These are phyloP conservation scores for Sebastolobus altivelis DNA, from an alignment of 2,797 vertebrate genomes.

Conservation along the genomic window DNA sequence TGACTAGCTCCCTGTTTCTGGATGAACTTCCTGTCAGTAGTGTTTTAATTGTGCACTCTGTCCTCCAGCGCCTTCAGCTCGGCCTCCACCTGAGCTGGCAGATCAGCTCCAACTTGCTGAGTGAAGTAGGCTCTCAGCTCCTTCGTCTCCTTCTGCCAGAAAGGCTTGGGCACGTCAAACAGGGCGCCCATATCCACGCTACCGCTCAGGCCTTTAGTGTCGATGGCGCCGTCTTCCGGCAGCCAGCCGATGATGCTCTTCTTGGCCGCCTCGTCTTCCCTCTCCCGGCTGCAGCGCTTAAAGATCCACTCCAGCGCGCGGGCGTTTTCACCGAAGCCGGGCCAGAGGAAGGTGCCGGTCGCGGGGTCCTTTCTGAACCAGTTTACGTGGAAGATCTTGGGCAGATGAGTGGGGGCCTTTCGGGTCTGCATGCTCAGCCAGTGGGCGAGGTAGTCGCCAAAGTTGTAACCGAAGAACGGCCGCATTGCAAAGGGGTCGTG, in stretches of 20 bases:
- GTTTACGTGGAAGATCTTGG: conserved; percentile 96
- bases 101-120: conserved; percentile 90
- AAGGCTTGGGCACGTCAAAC: conserved; percentile 88
- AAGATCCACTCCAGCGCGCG: conserved; percentile 95
- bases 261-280: conserved; percentile 84
- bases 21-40: conserved; percentile 14
- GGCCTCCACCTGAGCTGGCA: conserved; percentile 86
- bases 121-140: conserved; percentile 89
- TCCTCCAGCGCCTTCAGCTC: conserved; percentile 89
- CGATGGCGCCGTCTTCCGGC: conserved; percentile 87
- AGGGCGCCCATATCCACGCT: conserved; percentile 85
- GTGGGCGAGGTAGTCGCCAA: conserved; percentile 92
- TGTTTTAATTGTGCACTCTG: conserved; percentile 82
- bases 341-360: conserved; percentile 90
- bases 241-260: conserved; percentile 88
- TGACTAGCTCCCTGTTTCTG: conserved; percentile 6
- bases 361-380: conserved; percentile 91
- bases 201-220: conserved; percentile 83
- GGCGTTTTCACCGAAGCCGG: conserved; percentile 94
- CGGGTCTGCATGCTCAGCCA: conserved; percentile 92
- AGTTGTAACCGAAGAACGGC: conserved; percentile 96
- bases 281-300: conserved; percentile 86
- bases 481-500: conserved; percentile 97
- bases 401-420: conserved; percentile 84
- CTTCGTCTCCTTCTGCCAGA: conserved; percentile 91